phyloP scores from a whole-genome alignment of 2,113 vertebrate genomes.

The Pterocles gutturalis region DNA sequence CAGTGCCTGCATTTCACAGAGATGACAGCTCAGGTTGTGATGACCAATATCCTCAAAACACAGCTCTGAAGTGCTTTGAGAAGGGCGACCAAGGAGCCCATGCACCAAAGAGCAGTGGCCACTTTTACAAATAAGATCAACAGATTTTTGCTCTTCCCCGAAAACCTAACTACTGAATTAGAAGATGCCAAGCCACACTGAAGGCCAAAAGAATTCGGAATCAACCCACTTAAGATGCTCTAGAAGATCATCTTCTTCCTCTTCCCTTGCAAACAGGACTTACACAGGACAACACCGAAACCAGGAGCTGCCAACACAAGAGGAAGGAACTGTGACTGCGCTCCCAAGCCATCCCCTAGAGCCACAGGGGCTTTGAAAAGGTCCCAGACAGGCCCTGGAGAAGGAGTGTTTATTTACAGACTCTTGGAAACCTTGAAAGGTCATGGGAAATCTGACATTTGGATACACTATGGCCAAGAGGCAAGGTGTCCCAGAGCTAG shows the following conservation, averaged over 20 bases:
- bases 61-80: background rate
- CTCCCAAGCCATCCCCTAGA: background rate
- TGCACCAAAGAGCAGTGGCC: background rate
- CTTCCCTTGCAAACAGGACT: background rate
- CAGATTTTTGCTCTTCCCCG: background rate
- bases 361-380: background rate
- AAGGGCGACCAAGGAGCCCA: fast-evolving
- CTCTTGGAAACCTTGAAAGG: background rate
- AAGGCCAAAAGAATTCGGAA: background rate
- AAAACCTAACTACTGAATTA: background rate
- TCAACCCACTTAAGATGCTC: background rate
- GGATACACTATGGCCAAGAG: background rate
- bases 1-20: background rate
- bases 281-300: background rate
- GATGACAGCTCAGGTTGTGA: background rate
- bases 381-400: fast-evolving
- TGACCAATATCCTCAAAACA: background rate
- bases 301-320: background rate
- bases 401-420: background rate
- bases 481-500: background rate
- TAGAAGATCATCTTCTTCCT: background rate
- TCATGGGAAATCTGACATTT: background rate
- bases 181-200: background rate
- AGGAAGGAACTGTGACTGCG: background rate
- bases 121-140: background rate